Conservation (phyloP, 2,113 vertebrate species). For the Aegypius monachus region DNA sequence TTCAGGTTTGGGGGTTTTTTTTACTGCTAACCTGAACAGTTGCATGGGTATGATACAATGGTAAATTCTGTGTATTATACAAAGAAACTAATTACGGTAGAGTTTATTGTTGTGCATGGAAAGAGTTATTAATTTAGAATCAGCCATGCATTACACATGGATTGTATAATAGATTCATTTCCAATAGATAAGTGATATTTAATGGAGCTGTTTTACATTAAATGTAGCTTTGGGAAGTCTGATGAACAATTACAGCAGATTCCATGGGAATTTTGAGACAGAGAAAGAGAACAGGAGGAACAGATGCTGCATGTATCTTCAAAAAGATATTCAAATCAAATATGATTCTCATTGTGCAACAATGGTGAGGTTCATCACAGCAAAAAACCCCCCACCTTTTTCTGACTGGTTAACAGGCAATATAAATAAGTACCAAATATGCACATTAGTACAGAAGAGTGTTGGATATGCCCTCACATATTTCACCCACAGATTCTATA, state of each 20-base stretch:
- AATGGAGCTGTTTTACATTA: background rate
- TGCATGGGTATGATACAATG: background rate
- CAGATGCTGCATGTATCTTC: background rate
- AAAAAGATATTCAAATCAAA: background rate
- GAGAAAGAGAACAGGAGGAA: background rate
- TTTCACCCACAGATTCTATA: background rate
- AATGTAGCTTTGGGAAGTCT: background rate
- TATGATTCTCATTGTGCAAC: background rate
- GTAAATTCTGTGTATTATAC: background rate
- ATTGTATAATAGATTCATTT: background rate
- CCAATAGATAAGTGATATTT: constrained; percentile 2
- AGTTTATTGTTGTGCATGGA: background rate
- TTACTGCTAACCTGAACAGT: background rate
- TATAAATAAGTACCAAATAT: background rate
- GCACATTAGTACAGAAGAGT: background rate
- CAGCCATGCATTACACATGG: background rate
- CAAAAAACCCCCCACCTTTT: background rate
- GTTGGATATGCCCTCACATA: background rate
- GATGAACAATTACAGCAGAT: background rate
- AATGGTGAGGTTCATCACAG: background rate
- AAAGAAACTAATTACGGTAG: background rate
- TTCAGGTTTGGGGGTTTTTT: background rate
- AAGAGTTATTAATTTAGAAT: background rate
- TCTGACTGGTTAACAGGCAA: background rate
- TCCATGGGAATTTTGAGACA: background rate